Evolutionary conservation across 2,797 vertebrate species (phyloP).

Genomic region (Caiman crocodilus): DNA sequence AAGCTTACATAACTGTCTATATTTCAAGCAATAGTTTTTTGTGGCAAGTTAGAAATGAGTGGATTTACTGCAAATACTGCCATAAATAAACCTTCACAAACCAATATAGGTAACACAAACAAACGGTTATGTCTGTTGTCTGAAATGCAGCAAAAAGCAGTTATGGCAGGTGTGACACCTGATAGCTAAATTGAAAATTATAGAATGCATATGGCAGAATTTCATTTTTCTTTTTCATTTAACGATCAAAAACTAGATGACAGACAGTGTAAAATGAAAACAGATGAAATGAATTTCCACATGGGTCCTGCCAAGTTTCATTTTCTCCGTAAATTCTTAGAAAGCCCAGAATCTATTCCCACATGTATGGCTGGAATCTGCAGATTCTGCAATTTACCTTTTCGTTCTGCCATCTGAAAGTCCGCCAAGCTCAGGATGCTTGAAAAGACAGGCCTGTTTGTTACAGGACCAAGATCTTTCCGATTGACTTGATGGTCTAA

Average conservation of each 20-base stretch:
- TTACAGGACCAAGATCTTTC: constrained; percentile 34
- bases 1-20: constrained; percentile 33
- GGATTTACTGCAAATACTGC: constrained; percentile 65
- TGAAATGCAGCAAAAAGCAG: constrained; percentile 68
- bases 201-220: constrained; percentile 77
- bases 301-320: constrained; percentile 75
- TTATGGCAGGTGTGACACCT: constrained; percentile 79
- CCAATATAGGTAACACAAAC: constrained; percentile 65
- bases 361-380: constrained; percentile 53
- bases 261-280: constrained; percentile 77
- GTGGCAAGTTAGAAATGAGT: constrained; percentile 41
- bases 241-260: constrained; percentile 78
- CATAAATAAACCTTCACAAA: constrained; percentile 65
- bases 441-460: constrained; percentile 27
- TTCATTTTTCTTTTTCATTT: constrained; percentile 79
- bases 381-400: constrained; percentile 72
- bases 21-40: constrained; percentile 48
- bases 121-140: constrained; percentile 70
- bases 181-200: constrained; percentile 82
- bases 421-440: constrained; percentile 20
- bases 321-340: constrained; percentile 75
- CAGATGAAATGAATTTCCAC: constrained; percentile 80
- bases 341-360: constrained; percentile 71
- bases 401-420: constrained; percentile 59
- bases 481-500: constrained; percentile 31